Conservation (phyloP, 2,797 vertebrate species). For the Natrix natrix region DNA sequence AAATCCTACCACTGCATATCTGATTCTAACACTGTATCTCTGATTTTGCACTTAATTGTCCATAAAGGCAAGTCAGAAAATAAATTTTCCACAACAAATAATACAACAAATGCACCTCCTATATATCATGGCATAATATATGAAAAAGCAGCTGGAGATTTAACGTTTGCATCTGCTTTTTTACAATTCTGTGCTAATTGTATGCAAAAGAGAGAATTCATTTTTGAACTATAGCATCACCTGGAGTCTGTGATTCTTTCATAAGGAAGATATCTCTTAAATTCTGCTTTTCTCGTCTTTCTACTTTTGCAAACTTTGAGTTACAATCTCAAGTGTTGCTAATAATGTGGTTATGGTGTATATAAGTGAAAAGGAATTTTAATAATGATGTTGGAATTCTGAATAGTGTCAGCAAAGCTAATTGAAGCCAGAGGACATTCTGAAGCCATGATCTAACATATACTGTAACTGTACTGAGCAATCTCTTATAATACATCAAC, state of each 20-base stretch:
- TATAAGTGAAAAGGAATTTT: background rate
- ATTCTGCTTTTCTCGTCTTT: background rate
- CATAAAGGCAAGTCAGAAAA: slow-evolving; percentile 13
- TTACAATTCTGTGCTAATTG: background rate
- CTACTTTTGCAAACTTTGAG: background rate
- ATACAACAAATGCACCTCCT: background rate
- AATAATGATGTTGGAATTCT: background rate
- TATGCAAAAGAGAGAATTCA: background rate
- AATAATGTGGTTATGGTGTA: background rate
- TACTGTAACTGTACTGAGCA: background rate
- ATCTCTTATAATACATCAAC: background rate
- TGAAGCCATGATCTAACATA: background rate
- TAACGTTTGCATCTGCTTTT: background rate
- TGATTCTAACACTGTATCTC: slow-evolving; percentile 1
- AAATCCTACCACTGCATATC: slow-evolving; percentile 14
- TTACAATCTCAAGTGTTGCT: background rate
- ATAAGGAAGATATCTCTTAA: background rate
- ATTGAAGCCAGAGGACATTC: background rate
- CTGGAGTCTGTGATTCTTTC: background rate
- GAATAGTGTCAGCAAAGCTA: background rate
- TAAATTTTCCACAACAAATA: slow-evolving; percentile 9
- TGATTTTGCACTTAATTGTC: slow-evolving; percentile 18
- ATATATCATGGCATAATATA: background rate
- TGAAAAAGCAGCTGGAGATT: background rate
- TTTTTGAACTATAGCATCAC: background rate